Base-by-base conservation (phyloP, 2,888 invertebrate species). In the Ischnus inquisitorius region DNA sequence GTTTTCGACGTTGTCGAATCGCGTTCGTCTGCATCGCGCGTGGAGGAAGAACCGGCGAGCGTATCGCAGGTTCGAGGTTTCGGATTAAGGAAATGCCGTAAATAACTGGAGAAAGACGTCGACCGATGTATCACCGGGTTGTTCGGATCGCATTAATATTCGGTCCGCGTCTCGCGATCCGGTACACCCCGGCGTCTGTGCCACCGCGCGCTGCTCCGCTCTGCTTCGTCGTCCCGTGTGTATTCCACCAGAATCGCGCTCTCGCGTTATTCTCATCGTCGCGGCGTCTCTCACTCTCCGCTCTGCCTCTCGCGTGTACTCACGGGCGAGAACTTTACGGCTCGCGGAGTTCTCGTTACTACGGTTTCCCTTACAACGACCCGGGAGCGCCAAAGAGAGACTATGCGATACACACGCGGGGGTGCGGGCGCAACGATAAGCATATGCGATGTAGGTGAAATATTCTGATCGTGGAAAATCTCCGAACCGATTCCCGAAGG, bases 101-200 rank as follows among this genome's bases (percentile, higher is more conserved):
- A 92, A 92, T 92, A 92, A 92, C 91, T 28, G 62, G 65, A 74
- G 84, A 82, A 88, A 88, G 88, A 90, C 88, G 89, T 90, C 90
- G 86, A 89, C 90, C 91, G 90, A 91, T 92, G 90, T 90, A 92
- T 92, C 92, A 91, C 89, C 87, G 88, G 86, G 88, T 88, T 89
- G 88, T 89, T 91, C 88, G 87, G 90, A 88, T 89, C 89, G 87
- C 90, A 92, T 92, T 92, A 90, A 91, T 92, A 92, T 92, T 92
- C 92, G 88, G 87, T 87, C 78, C 86, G 78, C 88, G 88, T 88
- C 83, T 86, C 79, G 77, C 86, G 86, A 88, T 87, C 88, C 86
- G 85, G 87, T 87, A 87, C 87, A 87, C 84, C 65, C 83, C 75
- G 79, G 8, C 79, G 80, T 83, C 85, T 86, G 84, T 84, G 69